A percentile compares a stretch with the other conserved stretches of the same genome.
These are phyloP conservation scores for Panagrolaimus sp. DNA, from an alignment of 1,140 invertebrate genomes.

Conservation along the genomic window DNA sequence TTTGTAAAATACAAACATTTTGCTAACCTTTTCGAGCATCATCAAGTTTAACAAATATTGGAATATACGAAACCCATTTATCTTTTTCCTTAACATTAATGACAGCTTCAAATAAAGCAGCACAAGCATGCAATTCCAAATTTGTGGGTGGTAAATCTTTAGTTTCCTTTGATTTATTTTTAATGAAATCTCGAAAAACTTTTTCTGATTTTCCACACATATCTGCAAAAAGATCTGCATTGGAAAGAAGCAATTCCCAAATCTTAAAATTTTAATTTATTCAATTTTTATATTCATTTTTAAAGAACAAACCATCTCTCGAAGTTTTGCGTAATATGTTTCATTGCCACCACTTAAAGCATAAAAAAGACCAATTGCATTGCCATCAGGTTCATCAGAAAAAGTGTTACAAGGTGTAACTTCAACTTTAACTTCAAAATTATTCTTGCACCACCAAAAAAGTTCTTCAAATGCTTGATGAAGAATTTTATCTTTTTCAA, in stretches of 20 bases:
- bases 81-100: background rate
- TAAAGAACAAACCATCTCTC: no score
- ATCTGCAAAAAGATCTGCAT: background rate
- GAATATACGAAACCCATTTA: background rate
- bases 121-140: conserved; percentile 1
- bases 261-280: background rate
- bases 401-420: no score
- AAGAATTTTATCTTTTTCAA: no score
- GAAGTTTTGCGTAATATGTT: no score
- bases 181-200: background rate
- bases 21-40: background rate
- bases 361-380: no score
- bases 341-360: no score
- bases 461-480: no score
- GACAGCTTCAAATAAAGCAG: background rate
- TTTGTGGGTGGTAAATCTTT: background rate
- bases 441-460: no score
- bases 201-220: background rate
- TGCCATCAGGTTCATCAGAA: no score
- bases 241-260: background rate
- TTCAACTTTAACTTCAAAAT: no score
- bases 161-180: background rate
- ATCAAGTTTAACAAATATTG: background rate
- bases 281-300: no score
- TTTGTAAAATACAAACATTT: no score